Percentiles rank a stretch among this genome's conserved stretches.
These are phyloP conservation scores for Catharus fuscescens DNA, from an alignment of 2,113 vertebrate species.

Conservation along the genomic window DNA sequence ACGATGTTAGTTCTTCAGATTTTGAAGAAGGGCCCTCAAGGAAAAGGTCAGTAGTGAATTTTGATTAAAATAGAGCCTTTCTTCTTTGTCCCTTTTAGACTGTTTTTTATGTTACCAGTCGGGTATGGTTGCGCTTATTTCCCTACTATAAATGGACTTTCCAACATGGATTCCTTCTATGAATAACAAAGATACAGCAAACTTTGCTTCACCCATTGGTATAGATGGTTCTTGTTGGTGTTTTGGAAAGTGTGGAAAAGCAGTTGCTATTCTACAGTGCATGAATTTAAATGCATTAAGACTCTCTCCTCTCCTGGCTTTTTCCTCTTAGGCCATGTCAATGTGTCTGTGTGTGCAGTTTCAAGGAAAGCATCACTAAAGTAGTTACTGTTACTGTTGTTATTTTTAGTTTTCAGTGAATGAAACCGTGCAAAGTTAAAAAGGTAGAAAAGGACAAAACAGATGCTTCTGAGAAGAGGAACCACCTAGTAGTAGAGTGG, in stretches of 20 bases:
- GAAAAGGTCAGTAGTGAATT: constrained; percentile 86
- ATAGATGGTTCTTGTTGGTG: neutral
- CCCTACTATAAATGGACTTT: neutral
- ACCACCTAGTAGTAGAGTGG: neutral
- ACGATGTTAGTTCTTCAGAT: constrained; percentile 89
- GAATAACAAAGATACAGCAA: neutral
- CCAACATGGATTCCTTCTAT: neutral
- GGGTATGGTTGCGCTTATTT: neutral
- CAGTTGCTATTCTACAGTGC: neutral
- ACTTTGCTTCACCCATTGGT: neutral
- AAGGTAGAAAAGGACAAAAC: neutral
- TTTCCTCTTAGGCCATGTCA: neutral
- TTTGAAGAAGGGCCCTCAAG: constrained; percentile 92
- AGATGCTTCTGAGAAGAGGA: neutral
- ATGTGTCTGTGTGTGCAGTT: neutral
- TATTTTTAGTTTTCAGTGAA: constrained; percentile 19
- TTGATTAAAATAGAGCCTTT: neutral
- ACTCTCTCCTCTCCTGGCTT: neutral
- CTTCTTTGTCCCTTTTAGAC: neutral
- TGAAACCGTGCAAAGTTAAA: neutral
- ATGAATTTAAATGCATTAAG: neutral
- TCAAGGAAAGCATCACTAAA: neutral
- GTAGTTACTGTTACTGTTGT: neutral
- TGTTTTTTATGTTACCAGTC: neutral
- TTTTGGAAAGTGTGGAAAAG: neutral